These are phyloP conservation scores for Caenorhabditis imperialis DNA, from an alignment of 2,888 invertebrate species.

Conservation along the genomic window DNA sequence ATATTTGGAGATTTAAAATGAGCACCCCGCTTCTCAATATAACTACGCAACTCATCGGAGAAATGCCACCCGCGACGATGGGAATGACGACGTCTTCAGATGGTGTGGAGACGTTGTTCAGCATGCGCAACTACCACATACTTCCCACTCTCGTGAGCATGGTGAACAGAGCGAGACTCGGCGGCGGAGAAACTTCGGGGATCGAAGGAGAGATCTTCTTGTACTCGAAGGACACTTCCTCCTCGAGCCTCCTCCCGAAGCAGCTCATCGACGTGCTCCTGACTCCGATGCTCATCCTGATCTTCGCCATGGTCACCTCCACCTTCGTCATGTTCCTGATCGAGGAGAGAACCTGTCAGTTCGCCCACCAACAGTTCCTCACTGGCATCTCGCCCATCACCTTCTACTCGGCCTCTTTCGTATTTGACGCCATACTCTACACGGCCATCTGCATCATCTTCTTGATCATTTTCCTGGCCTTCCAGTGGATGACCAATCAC, in stretches of 20 bases:
- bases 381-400: constrained; percentile 70
- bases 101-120: constrained; percentile 24
- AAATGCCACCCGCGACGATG: constrained; percentile 45
- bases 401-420: constrained; percentile 68
- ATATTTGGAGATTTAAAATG: constrained; percentile 3
- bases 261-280: constrained; percentile 47
- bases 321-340: constrained; percentile 71
- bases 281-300: constrained; percentile 62
- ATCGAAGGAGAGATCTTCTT: constrained; percentile 43
- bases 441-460: constrained; percentile 62
- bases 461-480: constrained; percentile 56
- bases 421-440: constrained; percentile 68
- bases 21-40: constrained; percentile 20
- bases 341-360: constrained; percentile 67
- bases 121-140: constrained; percentile 33
- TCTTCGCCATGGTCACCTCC: constrained; percentile 69
- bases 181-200: not conserved
- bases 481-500: constrained; percentile 54
- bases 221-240: constrained; percentile 25
- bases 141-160: constrained; percentile 37
- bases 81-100: constrained; percentile 11
- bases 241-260: too few species aligned
- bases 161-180: constrained; percentile 28
- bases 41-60: constrained; percentile 26
- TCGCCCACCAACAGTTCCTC: constrained; percentile 74